Base-by-base conservation (phyloP, 2,113 vertebrate species). In the Morone chrysops region DNA sequence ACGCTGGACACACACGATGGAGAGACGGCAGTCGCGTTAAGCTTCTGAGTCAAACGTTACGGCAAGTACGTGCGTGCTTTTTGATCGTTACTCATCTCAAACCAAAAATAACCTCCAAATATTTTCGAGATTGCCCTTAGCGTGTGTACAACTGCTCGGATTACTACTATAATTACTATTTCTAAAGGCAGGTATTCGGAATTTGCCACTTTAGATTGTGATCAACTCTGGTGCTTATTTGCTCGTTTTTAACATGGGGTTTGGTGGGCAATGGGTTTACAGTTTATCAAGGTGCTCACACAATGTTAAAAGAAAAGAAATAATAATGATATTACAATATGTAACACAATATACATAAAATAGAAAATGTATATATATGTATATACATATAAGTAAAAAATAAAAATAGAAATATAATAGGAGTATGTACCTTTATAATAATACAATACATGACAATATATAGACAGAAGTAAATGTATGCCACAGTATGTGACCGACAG, bases 21-120 rank as follows among this genome's bases (percentile, higher is more conserved):
- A 56, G 47, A 75, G 59, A 57, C 31, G 13, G 8, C 36, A 16
- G 5, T 40, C 8, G 1, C 8, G 2, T 4, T 76, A 20, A 69
- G 6, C n/a, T 17, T 13, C 41, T 7, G 10, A 48, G 8, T 40
- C 38, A 20, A 11, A 43, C 59, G 60, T 61, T 22, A 81, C 70
- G 50, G 80, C 4, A 78, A 74, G 86, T 81, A 68, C 31, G 12
- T 31, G 11, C 31, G 0, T 50, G 22, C n/a, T 59, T 38, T 72
- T 5, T 11, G 31, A 31, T 31, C 31, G 2, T 31, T 31, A 31
- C 31, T 31, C 31, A 31, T 31, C 31, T 48, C 5, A 43, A 12
- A 36, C 17, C 3, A 45, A 45, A 61, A 25, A 20, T 18, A 40
- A 5, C 48, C 14, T 14, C 40, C 56, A 16, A 13, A 5, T 36